Conservation (phyloP, 2,113 vertebrate genomes). For the Phocoena phocoena region DNA sequence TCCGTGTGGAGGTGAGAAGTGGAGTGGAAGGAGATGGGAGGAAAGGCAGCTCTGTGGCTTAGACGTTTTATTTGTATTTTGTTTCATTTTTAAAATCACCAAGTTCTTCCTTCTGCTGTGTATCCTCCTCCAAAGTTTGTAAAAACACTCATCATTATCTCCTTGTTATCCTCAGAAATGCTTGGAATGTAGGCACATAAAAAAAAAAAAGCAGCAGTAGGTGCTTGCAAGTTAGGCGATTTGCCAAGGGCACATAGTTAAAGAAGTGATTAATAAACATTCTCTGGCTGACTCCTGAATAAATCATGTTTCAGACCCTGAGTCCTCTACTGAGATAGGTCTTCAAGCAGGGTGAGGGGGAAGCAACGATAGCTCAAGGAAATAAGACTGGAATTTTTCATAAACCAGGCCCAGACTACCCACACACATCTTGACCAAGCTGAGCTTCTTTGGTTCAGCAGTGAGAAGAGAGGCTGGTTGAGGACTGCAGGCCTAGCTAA, state of each 20-base stretch:
- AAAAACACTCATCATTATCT: not conserved
- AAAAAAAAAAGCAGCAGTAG: not conserved
- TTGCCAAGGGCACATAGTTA: not conserved
- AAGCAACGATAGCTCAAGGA: not conserved
- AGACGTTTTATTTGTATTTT: not conserved
- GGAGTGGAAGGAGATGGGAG: not conserved
- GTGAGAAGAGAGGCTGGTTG: not conserved
- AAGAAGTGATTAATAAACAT: not conserved
- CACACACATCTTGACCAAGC: not conserved
- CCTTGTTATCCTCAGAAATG: not conserved
- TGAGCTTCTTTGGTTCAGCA: not conserved
- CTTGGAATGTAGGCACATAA: not conserved
- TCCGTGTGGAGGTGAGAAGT: not conserved
- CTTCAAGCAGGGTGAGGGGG: not conserved
- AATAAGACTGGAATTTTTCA: not conserved
- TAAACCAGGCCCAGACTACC: not conserved
- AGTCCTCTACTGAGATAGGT: not conserved
- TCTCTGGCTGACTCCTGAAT: not conserved
- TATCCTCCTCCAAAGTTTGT: not conserved
- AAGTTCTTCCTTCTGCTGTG: not conserved
- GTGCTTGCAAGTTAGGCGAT: not conserved
- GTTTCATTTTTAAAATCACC: not conserved
- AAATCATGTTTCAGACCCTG: not conserved
- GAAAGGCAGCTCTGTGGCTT: not conserved
- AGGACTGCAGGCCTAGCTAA: not conserved